Percentiles rank a stretch among this genome's conserved stretches.
These are phyloP conservation scores for Vicugna pacos DNA, from an alignment of 2,113 vertebrate species.

Conservation along the genomic window DNA sequence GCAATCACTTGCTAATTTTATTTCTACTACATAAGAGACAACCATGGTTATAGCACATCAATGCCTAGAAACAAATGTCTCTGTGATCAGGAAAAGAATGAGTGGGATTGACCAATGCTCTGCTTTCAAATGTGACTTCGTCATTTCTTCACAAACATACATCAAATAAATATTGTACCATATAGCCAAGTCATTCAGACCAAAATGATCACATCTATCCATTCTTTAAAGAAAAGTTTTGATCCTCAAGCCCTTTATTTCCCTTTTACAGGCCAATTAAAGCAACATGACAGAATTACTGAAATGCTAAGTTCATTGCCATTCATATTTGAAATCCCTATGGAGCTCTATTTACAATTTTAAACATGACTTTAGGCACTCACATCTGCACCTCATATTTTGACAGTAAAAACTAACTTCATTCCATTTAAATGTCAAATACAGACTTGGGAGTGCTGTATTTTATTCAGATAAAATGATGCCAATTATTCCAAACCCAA, in stretches of 20 bases:
- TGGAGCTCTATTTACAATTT: slow-evolving; percentile 81
- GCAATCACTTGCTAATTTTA: slow-evolving; percentile 74
- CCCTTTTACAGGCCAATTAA: slow-evolving; percentile 85
- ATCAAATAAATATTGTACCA: slow-evolving; percentile 78
- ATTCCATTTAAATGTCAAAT: slow-evolving; percentile 83
- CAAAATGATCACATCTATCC: slow-evolving; percentile 81
- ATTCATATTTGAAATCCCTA: slow-evolving; percentile 83
- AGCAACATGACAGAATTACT: slow-evolving; percentile 86
- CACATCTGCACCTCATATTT: slow-evolving; percentile 89
- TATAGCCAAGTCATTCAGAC: slow-evolving; percentile 82
- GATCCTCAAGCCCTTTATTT: slow-evolving; percentile 79
- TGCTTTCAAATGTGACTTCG: slow-evolving; percentile 77
- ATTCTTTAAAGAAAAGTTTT: slow-evolving; percentile 84
- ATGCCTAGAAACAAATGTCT: slow-evolving; percentile 81
- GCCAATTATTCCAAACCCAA: slow-evolving; percentile 65
- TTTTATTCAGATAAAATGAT: slow-evolving; percentile 76
- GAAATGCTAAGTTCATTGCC: slow-evolving; percentile 84
- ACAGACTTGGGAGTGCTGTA: slow-evolving; percentile 61
- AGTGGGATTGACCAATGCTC: slow-evolving; percentile 70
- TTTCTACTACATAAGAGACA: slow-evolving; percentile 70
- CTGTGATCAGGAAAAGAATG: slow-evolving; percentile 69
- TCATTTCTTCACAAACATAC: slow-evolving; percentile 78
- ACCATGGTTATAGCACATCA: slow-evolving; percentile 67
- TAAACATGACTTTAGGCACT: slow-evolving; percentile 87
- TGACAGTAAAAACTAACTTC: slow-evolving; percentile 81